Base-by-base conservation (phyloP, 2,113 vertebrate genomes). In the Crypturellus undulatus region DNA sequence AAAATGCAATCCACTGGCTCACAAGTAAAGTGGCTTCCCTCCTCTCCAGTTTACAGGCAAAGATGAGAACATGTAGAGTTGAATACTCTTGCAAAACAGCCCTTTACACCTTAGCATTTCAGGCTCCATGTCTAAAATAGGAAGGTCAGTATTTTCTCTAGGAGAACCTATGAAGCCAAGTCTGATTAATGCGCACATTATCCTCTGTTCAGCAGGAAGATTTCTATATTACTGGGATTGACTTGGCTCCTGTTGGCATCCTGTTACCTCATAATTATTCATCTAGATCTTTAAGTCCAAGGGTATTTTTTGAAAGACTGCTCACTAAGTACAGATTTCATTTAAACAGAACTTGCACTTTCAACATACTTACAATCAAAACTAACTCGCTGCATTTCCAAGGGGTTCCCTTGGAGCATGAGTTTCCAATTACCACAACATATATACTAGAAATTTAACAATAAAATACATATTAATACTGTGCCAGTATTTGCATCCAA, bases 41-140 rank as follows among this genome's bases (percentile, higher is more conserved):
- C 17, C 56, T 24, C 54, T 67, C 60, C 3, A 2, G 15, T 4
- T 56, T 45, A 64, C 26, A 2, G 21, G 28, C 2, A 18, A 71
- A 73, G 69, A 28, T 0, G 0, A 28, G 45, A 78, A 6, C 8
- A 30, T 28, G 6, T 65, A 43, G 10, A 71, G 47, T 5, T 9
- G 28, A 52, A 38, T 34, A 42, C n/a, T 34, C 45, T 38, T 32
- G 26, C 40, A 49, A 28, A 88, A 59, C 24, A 77, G 14, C 7
- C 8, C 28, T 36, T 34, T 4, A 25, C 21, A 69, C 36, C 22
- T 19, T 3, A 17, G 9, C 16, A 56, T 45, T 77, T 25, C 69
- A 56, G 10, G 5, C 71, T n/a, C 15, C 10, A 3, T 0, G 16
- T 25, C 2, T 30, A 28, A 84, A 89, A 43, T 9, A 17, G 38